phyloP scores from a whole-genome alignment of 2,888 invertebrate genomes.

The Tipula confusa region DNA sequence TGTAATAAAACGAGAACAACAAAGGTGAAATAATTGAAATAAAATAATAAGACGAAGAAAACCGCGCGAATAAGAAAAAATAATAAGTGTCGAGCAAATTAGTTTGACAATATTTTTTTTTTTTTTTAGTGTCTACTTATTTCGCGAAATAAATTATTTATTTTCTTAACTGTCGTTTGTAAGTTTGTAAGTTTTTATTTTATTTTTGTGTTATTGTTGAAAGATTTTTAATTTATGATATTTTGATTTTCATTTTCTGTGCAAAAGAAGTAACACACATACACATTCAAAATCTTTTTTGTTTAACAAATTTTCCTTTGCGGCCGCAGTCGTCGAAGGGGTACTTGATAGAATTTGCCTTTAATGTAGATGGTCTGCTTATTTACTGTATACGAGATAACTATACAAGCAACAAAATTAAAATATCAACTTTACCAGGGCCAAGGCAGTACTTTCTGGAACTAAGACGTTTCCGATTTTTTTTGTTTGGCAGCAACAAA shows the following conservation, averaged over 20 bases:
- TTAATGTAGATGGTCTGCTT: too few relatives aligned
- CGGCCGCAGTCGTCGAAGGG: too few relatives aligned
- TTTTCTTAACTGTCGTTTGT: slow-evolving; percentile 25
- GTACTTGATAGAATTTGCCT: too few relatives aligned
- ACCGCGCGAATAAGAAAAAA: not conserved
- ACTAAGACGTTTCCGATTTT: too few relatives aligned
- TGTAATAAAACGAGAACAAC: not conserved
- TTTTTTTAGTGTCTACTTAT: slow-evolving; percentile 5
- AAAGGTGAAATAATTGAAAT: not conserved
- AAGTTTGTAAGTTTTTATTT: not conserved
- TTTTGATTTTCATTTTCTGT: not conserved
- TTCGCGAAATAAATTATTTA: slow-evolving; percentile 12
- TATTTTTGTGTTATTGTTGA: slow-evolving; percentile 25
- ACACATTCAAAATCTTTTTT: not conserved
- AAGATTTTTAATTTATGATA: slow-evolving; percentile 20
- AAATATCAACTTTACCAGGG: too few relatives aligned
- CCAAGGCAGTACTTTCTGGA: too few relatives aligned
- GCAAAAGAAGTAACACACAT: not conserved
- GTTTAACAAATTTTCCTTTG: not conserved
- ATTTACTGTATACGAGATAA: too few relatives aligned
- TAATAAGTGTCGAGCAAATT: slow-evolving; percentile 25
- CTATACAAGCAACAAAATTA: too few relatives aligned
- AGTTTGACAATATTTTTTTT: slow-evolving; percentile 21
- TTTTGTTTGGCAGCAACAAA: too few relatives aligned
- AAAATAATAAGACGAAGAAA: not conserved